Conservation (phyloP, 2,888 invertebrate genomes). For the Brassicogethes aeneus region DNA sequence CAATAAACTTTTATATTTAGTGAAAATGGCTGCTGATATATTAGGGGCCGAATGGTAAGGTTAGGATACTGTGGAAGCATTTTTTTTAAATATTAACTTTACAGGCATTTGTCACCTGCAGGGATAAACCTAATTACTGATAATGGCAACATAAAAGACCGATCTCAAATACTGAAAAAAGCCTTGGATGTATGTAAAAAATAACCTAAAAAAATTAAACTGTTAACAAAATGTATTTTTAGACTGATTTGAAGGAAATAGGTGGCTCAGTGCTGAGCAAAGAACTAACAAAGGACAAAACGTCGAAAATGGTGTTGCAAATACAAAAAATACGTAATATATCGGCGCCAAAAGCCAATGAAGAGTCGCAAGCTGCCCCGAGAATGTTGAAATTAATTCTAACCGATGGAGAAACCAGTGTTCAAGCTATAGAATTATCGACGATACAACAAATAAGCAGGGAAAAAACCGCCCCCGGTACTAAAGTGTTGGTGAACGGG, state of each 20-base stretch:
- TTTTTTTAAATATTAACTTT: constrained; percentile 23
- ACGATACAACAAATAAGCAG: constrained; percentile 61
- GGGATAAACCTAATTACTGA: constrained; percentile 59
- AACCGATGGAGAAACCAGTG: constrained; percentile 74
- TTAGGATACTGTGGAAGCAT: constrained; percentile 4
- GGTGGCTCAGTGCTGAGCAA: constrained; percentile 67
- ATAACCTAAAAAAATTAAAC: neutral
- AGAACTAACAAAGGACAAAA: constrained; percentile 52
- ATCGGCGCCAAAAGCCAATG: constrained; percentile 83
- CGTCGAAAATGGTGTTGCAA: constrained; percentile 63
- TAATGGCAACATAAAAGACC: constrained; percentile 54
- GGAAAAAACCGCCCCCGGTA: constrained; percentile 78
- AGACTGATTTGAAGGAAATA: constrained; percentile 73
- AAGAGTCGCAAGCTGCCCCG: constrained; percentile 73
- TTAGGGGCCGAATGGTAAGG: constrained; percentile 27
- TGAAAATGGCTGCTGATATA: constrained; percentile 7
- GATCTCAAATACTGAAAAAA: constrained; percentile 52
- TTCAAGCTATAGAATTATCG: constrained; percentile 71
- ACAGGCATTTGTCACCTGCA: constrained; percentile 64
- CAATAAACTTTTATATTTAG: no score
- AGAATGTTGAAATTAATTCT: constrained; percentile 75
- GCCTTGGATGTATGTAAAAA: constrained; percentile 55
- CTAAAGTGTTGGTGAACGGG: constrained; percentile 61
- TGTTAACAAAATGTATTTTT: constrained; percentile 33
- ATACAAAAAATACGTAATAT: constrained; percentile 82